Conservation (phyloP, 1,140 invertebrate species). For the Diorhabda sublineata region DNA sequence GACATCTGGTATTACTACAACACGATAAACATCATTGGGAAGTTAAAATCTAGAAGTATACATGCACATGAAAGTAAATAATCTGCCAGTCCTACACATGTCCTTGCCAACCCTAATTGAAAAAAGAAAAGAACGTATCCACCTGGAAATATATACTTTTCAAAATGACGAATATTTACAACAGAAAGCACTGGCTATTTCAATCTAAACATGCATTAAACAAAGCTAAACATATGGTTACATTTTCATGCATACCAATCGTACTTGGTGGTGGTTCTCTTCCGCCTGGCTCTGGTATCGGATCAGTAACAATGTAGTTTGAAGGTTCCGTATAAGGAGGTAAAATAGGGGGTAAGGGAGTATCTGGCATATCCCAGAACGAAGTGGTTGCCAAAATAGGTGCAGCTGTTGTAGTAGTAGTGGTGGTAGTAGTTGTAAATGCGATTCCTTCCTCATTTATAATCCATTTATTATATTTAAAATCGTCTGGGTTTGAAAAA, state of each 20-base stretch:
- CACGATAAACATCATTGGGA: too few relatives aligned
- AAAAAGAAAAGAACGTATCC: too few relatives aligned
- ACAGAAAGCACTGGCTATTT: too few relatives aligned
- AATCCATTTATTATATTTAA: slow-evolving; percentile 54
- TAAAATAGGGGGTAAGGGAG: slow-evolving; percentile 16
- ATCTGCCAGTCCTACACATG: too few relatives aligned
- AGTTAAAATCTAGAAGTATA: too few relatives aligned
- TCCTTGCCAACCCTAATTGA: too few relatives aligned
- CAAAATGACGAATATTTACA: too few relatives aligned
- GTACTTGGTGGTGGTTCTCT: slow-evolving; percentile 8
- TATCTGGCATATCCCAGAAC: background rate
- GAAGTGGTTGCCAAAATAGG: slow-evolving; percentile 3
- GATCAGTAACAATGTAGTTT: slow-evolving; percentile 25
- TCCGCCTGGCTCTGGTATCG: slow-evolving; percentile 8
- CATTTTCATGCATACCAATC: slow-evolving; percentile 14
- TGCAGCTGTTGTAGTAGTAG: slow-evolving; percentile 9
- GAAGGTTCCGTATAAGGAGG: slow-evolving; percentile 30
- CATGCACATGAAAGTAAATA: too few relatives aligned
- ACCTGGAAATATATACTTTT: too few relatives aligned
- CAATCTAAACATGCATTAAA: background rate
- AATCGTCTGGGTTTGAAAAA: slow-evolving; percentile 49
- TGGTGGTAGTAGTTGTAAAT: slow-evolving; percentile 4
- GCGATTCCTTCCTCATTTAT: slow-evolving; percentile 47
- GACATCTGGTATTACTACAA: too few relatives aligned
- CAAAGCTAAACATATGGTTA: background rate